phyloP scores from a whole-genome alignment of 2,797 vertebrate species.

The Molossus molossus region DNA sequence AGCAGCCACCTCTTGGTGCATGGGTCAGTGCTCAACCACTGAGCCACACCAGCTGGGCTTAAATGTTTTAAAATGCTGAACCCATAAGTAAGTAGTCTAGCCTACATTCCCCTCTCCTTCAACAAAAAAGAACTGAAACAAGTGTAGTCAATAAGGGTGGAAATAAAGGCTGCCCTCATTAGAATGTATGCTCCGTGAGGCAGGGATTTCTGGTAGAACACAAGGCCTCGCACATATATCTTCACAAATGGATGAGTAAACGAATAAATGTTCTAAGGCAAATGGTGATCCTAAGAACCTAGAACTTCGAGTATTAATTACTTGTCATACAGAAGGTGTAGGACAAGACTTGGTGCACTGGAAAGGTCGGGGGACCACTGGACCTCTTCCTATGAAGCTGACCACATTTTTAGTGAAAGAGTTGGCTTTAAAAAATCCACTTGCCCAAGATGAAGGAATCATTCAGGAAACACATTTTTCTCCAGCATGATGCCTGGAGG shows the following conservation, averaged over 20 bases:
- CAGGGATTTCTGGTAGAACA: background rate
- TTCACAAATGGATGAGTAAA: background rate
- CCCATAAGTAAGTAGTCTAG: background rate
- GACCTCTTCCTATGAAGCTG: background rate
- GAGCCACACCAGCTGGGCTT: too few relatives aligned
- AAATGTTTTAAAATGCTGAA: background rate
- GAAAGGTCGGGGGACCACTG: background rate
- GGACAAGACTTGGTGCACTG: background rate
- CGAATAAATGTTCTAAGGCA: background rate
- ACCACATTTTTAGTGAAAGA: background rate
- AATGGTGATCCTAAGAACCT: background rate
- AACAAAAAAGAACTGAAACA: background rate
- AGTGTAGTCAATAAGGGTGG: background rate
- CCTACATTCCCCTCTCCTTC: too few relatives aligned
- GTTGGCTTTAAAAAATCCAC: background rate
- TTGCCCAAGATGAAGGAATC: background rate
- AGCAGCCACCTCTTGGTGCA: too few relatives aligned
- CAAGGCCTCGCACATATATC: background rate
- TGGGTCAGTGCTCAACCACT: too few relatives aligned
- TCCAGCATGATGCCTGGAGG: background rate
- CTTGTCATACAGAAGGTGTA: background rate
- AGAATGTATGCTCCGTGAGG: background rate
- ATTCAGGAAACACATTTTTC: constrained; percentile 27
- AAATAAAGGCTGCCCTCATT: background rate
- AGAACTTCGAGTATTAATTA: background rate